Evolutionary conservation across 2,113 vertebrate genomes (phyloP), one percentile per base, ranked within the genome.

Genomic region (Misgurnus anguillicaudatus): DNA sequence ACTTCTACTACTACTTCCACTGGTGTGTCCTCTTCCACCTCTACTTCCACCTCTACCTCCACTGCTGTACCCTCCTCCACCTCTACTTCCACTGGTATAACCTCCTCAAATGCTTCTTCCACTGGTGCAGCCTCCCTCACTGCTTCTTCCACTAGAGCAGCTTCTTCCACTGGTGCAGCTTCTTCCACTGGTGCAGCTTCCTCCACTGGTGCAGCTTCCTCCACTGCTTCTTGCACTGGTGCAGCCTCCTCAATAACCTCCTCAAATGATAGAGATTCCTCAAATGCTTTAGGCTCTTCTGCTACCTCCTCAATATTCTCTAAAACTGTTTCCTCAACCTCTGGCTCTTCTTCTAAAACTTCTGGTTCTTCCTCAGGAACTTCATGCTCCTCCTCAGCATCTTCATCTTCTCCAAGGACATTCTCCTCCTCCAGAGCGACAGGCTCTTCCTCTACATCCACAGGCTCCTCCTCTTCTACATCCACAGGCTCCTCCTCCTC

Each of bases 61-160:
- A 39, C 31, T 2, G 88, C 85, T 3, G 36, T 4, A 51, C 7
- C 64, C 70, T 24, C 82, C 60, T 64, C 62, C 2, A 16, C 94
- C 3, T 89, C 91, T 91, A 92, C 90, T 53, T 86, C 86, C 74
- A 80, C 0, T 0, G 84, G 76, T 38, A 38, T 86, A 48, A 60
- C 55, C 41, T 75, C 82, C 9, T 81, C 57, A 0, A 47, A 9
- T 7, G 42, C 17, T 10, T 74, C 63, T 5, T 79, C 77, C 9
- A 31, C 61, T 11, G 21, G 31, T 14, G 0, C 53, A 21, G 3
- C 9, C 21, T 79, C 71, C 4, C 79, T 65, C 0, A 16, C 62
- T 4, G 3, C 51, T 39, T 74, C 69, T 9, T 80, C 87, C 72
- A 82, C 0, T 1, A 79, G 66, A 2, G 5, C 87, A 48, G 51